Percentiles rank a stretch among this genome's conserved stretches.
These are phyloP conservation scores for Elephas maximus DNA, from an alignment of 2,113 vertebrate genomes.

Conservation along the genomic window DNA sequence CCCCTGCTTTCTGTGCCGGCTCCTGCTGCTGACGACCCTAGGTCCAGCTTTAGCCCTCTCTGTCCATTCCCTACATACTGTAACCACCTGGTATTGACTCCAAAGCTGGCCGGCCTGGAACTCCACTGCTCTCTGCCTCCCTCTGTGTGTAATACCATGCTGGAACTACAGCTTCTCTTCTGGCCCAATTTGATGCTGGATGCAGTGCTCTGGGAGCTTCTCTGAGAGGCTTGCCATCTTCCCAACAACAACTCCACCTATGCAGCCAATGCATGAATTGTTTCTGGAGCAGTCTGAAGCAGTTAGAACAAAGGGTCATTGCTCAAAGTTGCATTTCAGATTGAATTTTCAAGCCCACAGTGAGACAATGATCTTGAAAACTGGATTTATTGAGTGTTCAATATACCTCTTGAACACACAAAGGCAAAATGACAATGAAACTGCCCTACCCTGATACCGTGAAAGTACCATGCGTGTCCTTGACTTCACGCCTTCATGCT, in stretches of 20 bases:
- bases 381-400: neutral
- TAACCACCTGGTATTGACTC: neutral
- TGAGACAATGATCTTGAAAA: neutral
- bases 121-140: neutral
- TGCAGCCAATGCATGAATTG: neutral
- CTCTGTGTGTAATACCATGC: neutral
- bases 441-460: neutral
- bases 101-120: neutral
- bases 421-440: neutral
- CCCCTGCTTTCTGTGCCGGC: neutral
- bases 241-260: neutral
- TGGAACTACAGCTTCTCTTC: neutral
- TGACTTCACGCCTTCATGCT: neutral
- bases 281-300: neutral
- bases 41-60: neutral
- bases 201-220: neutral
- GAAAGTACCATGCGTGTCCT: neutral
- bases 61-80: neutral
- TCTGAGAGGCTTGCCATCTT: neutral
- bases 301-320: neutral
- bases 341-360: neutral
- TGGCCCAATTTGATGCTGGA: neutral
- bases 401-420: neutral
- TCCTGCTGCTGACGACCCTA: neutral
- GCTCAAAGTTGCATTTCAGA: conserved; percentile 22